phyloP scores from a whole-genome alignment of 1,140 invertebrate genomes.

The Phocides pigmalion region DNA sequence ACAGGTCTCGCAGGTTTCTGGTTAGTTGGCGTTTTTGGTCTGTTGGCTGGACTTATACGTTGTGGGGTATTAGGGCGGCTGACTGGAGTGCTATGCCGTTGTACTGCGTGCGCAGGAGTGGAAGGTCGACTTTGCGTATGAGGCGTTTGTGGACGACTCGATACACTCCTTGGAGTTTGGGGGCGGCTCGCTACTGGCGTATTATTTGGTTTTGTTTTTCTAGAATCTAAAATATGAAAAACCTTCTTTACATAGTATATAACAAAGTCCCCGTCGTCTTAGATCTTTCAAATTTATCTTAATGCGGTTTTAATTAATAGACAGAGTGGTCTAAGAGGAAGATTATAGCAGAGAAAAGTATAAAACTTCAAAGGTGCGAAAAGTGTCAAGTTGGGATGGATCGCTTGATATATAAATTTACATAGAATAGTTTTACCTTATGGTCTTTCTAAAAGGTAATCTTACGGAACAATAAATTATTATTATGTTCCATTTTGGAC shows the following conservation, averaged over 20 bases:
- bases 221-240: conserved; percentile 1
- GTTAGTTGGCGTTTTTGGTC: conserved; percentile 40
- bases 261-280: no score
- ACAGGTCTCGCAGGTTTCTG: conserved; percentile 28
- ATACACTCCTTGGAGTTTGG: conserved; percentile 56
- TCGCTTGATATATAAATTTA: no score
- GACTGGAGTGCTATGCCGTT: conserved; percentile 29
- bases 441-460: no score
- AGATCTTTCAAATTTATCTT: no score
- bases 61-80: conserved; percentile 55
- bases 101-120: conserved; percentile 44
- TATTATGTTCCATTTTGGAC: conserved; percentile 7
- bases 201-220: conserved; percentile 22
- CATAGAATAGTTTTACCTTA: no score
- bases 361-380: no score
- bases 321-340: no score
- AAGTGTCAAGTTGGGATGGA: no score
- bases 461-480: neutral
- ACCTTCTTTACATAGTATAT: no score
- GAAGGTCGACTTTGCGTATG: conserved; percentile 47
- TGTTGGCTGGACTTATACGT: conserved; percentile 34
- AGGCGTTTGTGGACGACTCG: conserved; percentile 60
- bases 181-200: conserved; percentile 44
- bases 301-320: no score
- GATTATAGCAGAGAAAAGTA: no score